A percentile compares a stretch with the other conserved stretches of the same genome.
Evolutionary conservation across 2,113 vertebrate genomes (phyloP).

Genomic region (Siniperca knerii): DNA sequence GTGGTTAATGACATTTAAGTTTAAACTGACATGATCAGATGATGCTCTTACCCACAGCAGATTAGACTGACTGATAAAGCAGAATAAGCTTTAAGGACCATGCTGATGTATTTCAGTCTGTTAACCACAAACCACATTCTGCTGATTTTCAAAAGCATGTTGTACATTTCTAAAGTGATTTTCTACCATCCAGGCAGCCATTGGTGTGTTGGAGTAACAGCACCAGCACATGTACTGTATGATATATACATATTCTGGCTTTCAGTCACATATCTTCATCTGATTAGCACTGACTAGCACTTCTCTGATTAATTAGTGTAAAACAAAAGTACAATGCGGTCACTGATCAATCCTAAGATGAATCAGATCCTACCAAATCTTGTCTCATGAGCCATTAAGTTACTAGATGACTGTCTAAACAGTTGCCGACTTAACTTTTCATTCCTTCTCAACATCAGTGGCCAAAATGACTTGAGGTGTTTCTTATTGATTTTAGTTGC

Average conservation of each 20-base stretch:
- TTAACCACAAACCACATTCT: neutral
- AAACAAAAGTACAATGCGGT: too few species aligned
- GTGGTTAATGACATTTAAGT: neutral
- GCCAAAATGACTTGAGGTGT: neutral
- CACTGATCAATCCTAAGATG: neutral
- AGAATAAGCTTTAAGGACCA: neutral
- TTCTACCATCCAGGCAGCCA: neutral
- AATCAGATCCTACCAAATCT: neutral
- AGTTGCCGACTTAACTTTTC: neutral
- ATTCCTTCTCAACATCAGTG: neutral
- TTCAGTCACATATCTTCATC: neutral
- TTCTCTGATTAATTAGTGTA: neutral
- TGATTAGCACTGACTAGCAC: neutral
- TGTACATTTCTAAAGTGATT: neutral
- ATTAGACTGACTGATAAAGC: neutral
- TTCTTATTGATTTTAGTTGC: neutral
- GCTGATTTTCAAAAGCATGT: neutral
- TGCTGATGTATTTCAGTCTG: neutral
- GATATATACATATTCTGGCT: neutral
- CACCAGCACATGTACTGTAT: neutral
- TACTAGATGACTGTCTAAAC: neutral
- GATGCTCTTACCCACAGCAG: slow-evolving; percentile 3
- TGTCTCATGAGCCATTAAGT: too few species aligned
- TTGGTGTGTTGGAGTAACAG: neutral
- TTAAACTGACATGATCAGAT: neutral